Evolutionary conservation across 2,888 invertebrate genomes (phyloP).

Genomic region (Drosophila formosana): DNA sequence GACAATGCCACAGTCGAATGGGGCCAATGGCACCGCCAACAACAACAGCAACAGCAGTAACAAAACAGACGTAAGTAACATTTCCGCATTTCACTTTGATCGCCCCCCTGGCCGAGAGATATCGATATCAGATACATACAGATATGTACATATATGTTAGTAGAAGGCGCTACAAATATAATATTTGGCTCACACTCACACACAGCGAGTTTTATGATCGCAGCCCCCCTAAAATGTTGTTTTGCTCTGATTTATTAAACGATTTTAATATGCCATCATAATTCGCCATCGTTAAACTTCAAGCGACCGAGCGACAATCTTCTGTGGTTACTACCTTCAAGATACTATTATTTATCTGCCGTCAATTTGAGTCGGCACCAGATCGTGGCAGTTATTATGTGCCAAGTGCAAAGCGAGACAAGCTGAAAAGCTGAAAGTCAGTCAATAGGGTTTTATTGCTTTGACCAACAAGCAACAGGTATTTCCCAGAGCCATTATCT

Average conservation of each 20-base stretch:
- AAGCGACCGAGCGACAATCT: constrained; percentile 40
- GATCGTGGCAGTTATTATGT: neutral
- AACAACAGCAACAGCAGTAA: constrained; percentile 17
- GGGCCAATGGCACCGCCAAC: constrained; percentile 41
- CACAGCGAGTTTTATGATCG: neutral
- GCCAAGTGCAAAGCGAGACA: neutral
- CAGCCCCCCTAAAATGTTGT: constrained; percentile 6
- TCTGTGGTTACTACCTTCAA: neutral
- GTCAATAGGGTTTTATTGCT: neutral
- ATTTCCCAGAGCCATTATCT: constrained; percentile 15
- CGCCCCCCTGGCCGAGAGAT: neutral
- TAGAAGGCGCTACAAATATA: no score
- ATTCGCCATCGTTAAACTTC: constrained; percentile 6
- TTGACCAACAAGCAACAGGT: constrained; percentile 4
- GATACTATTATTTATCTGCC: constrained; percentile 12
- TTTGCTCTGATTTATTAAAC: constrained; percentile 2
- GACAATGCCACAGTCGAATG: constrained; percentile 48
- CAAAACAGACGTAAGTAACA: constrained; percentile 48
- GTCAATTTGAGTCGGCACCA: neutral
- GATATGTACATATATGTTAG: neutral
- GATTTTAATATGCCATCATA: no score
- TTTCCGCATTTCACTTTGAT: constrained; percentile 26
- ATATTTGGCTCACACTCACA: neutral
- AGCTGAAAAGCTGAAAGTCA: neutral
- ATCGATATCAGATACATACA: constrained; percentile 9